These are phyloP conservation scores for Calliphora vomitoria DNA, from an alignment of 2,888 invertebrate species.

Conservation along the genomic window DNA sequence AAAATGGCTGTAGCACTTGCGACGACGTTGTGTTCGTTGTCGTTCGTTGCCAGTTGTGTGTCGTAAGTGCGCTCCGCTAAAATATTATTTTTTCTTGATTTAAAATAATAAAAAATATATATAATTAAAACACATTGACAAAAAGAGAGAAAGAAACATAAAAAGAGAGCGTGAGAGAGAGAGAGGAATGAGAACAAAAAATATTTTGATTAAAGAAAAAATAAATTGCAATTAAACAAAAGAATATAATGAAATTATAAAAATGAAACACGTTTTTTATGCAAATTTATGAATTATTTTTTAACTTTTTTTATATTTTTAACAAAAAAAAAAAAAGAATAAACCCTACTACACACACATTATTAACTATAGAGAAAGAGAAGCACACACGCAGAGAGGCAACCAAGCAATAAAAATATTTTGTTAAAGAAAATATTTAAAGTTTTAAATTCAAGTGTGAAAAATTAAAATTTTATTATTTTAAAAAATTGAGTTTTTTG, in stretches of 20 bases:
- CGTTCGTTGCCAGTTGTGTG: constrained; percentile 78
- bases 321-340: constrained; percentile 42
- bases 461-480: constrained; percentile 39
- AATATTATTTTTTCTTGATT: constrained; percentile 71
- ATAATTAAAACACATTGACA: constrained; percentile 55
- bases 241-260: constrained; percentile 63
- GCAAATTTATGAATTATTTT: constrained; percentile 60
- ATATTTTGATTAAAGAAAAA: constrained; percentile 54
- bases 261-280: constrained; percentile 68
- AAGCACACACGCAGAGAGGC: constrained; percentile 63
- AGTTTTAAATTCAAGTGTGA: constrained; percentile 34
- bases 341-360: constrained; percentile 41
- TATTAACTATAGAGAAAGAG: constrained; percentile 52
- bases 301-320: constrained; percentile 47
- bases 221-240: constrained; percentile 62
- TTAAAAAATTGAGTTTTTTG: constrained; percentile 28
- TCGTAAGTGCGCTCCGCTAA: constrained; percentile 76
- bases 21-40: constrained; percentile 78
- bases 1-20: constrained; percentile 78
- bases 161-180: constrained; percentile 49
- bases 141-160: constrained; percentile 45
- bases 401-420: constrained; percentile 56
- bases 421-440: constrained; percentile 33
- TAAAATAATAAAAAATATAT: constrained; percentile 48
- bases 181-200: constrained; percentile 64